Conservation (phyloP, 2,888 invertebrate species). For the Theodoxus fluviatilis region DNA sequence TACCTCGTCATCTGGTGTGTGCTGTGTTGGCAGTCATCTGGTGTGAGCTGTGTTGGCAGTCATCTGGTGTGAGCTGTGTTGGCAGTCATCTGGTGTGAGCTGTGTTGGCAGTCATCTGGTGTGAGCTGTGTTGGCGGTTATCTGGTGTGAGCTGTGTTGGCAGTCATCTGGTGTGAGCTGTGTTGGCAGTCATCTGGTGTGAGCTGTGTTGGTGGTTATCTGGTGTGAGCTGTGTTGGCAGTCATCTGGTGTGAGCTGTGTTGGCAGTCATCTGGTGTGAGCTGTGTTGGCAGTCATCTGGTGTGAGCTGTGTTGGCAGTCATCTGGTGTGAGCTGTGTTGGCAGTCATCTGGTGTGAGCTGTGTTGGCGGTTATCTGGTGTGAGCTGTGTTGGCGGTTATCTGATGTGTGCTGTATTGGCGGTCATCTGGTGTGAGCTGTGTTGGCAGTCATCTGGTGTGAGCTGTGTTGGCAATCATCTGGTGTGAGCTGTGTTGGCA, state of each 20-base stretch:
- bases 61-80: not conserved
- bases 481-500: not conserved
- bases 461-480: too few relatives aligned
- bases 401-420: too few relatives aligned
- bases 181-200: not conserved
- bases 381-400: too few relatives aligned
- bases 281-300: too few relatives aligned
- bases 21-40: not conserved
- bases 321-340: too few relatives aligned
- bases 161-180: not conserved
- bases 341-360: not conserved
- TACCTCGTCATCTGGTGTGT: slow-evolving; percentile 92
- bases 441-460: not conserved
- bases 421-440: not conserved
- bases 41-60: not conserved
- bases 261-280: not conserved
- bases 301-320: not conserved
- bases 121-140: too few relatives aligned
- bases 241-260: not conserved
- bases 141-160: not conserved
- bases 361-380: not conserved
- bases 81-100: not conserved
- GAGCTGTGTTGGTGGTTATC: not conserved
- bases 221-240: too few relatives aligned
- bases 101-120: not conserved